Evolutionary conservation across 2,113 vertebrate species (phyloP).

Genomic region (Sebastes schlegelii): DNA sequence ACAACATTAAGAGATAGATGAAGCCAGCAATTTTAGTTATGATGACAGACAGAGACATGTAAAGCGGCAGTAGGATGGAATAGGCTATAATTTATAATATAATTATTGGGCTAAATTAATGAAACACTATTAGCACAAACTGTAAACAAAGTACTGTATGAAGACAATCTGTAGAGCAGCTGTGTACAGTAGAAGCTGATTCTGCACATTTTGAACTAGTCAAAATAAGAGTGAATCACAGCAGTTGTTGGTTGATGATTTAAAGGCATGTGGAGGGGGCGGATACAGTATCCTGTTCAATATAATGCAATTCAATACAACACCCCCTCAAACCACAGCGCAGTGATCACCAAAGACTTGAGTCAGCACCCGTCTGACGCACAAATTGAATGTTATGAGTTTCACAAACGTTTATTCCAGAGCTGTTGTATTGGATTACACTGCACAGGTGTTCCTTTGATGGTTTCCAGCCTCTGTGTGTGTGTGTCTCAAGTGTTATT

Average conservation of each 20-base stretch:
- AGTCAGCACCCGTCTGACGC: slow-evolving; percentile 40
- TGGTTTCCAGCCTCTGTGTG: slow-evolving; percentile 1
- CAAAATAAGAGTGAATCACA: slow-evolving; percentile 25
- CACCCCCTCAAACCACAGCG: slow-evolving; percentile 43
- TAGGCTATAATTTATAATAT: neutral
- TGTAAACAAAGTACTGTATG: neutral
- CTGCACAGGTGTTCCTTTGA: slow-evolving; percentile 35
- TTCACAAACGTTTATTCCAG: slow-evolving; percentile 16
- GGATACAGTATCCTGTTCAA: slow-evolving; percentile 16
- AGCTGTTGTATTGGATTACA: neutral
- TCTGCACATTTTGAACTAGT: neutral
- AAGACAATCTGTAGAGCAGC: no score
- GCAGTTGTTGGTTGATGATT: slow-evolving; percentile 22
- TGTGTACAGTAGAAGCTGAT: neutral
- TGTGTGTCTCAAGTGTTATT: slow-evolving; percentile 9
- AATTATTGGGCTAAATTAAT: neutral
- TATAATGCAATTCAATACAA: neutral
- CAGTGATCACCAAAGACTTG: slow-evolving; percentile 30
- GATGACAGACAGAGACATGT: neutral
- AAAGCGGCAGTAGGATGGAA: no score
- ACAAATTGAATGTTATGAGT: neutral
- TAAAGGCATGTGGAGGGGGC: slow-evolving; percentile 5
- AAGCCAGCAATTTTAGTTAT: neutral
- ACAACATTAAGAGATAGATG: no score
- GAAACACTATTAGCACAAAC: neutral